phyloP scores from a whole-genome alignment of 2,888 invertebrate species.

The Rotaria sp. region DNA sequence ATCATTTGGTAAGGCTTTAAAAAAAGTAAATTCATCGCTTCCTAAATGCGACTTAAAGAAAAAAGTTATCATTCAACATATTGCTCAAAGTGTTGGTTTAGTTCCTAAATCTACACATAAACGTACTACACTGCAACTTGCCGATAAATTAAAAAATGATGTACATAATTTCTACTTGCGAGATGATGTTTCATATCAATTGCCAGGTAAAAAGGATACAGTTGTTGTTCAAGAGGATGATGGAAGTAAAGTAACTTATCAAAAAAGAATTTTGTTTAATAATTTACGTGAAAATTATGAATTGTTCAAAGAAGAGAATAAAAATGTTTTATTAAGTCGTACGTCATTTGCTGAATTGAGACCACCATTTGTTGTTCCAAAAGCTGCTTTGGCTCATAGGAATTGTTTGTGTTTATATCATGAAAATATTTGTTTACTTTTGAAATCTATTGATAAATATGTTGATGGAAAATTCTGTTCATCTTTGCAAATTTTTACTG shows the following conservation, averaged over 20 bases:
- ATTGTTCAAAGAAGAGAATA: background rate
- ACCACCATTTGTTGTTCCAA: background rate
- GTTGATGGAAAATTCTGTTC: background rate
- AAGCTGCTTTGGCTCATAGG: background rate
- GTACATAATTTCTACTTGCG: background rate
- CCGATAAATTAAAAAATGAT: background rate
- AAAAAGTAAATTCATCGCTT: background rate
- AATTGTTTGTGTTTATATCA: slow-evolving; percentile 1
- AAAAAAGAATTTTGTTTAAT: background rate
- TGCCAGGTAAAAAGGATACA: background rate
- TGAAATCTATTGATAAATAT: slow-evolving; percentile 2
- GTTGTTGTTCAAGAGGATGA: background rate
- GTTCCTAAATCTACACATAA: background rate
- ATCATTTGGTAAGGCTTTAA: background rate
- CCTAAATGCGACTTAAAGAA: background rate
- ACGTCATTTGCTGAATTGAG: background rate
- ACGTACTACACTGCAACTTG: background rate
- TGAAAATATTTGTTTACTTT: slow-evolving; percentile 4
- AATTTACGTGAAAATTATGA: background rate
- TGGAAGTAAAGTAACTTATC: background rate
- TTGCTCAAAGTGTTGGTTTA: background rate
- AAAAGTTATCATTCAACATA: background rate
- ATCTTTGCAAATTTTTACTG: background rate
- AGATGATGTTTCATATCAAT: background rate
- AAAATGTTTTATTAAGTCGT: background rate